Percentiles rank a stretch among this genome's conserved stretches.
Conservation (phyloP, 64 coral and sea anemone species). For the Montipora cactus region DNA sequence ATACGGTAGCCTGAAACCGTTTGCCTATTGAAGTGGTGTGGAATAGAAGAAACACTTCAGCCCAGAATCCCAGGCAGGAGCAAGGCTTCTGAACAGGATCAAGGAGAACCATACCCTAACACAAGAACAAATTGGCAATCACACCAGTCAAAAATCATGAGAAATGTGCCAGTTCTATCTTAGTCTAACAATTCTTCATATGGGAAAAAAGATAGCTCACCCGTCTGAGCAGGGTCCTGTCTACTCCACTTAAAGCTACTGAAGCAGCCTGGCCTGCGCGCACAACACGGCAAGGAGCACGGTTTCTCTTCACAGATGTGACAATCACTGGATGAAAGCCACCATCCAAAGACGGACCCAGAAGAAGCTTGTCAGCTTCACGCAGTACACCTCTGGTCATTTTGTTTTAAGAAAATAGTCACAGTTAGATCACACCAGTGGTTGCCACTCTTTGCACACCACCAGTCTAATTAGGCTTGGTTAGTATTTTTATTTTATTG, state of each 20-base stretch:
- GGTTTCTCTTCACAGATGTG: slow-evolving; percentile 89
- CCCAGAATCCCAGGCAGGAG: slow-evolving; percentile 76
- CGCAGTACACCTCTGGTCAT: slow-evolving; percentile 82
- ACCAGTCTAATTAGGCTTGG: neutral
- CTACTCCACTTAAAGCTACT: slow-evolving; percentile 84
- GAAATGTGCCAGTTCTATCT: no score
- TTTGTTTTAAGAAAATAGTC: neutral
- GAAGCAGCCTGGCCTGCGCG: slow-evolving; percentile 92
- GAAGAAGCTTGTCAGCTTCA: slow-evolving; percentile 82
- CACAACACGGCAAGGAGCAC: slow-evolving; percentile 83
- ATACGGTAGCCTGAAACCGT: slow-evolving; percentile 93
- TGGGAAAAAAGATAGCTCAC: slow-evolving; percentile 47
- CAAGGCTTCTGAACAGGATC: slow-evolving; percentile 69
- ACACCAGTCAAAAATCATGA: neutral
- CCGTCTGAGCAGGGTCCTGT: slow-evolving; percentile 74
- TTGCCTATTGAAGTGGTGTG: slow-evolving; percentile 83
- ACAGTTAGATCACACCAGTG: no score
- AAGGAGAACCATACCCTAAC: slow-evolving; percentile 89
- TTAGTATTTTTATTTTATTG: no score
- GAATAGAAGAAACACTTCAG: slow-evolving; percentile 92
- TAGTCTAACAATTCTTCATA: no score
- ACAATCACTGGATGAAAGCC: slow-evolving; percentile 83
- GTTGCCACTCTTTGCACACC: neutral
- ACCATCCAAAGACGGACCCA: slow-evolving; percentile 83
- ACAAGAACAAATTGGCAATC: neutral